These are phyloP conservation scores for Drosophila peninsularis DNA, from an alignment of 2,888 invertebrate species.

Conservation along the genomic window DNA sequence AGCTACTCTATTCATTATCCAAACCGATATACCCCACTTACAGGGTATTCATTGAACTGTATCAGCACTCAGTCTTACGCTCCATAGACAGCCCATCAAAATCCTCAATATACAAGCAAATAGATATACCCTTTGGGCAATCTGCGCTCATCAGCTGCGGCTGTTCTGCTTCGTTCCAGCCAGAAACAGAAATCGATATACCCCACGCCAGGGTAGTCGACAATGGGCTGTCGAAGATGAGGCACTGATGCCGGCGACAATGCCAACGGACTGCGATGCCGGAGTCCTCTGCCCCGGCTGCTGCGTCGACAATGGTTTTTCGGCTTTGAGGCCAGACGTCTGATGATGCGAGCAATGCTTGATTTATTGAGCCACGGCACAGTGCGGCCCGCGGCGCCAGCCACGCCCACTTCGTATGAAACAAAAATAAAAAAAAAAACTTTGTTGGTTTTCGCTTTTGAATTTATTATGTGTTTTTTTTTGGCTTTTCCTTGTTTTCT, in stretches of 20 bases:
- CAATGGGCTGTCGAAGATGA: slow-evolving; percentile 26
- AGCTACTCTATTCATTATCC: neutral
- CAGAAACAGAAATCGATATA: slow-evolving; percentile 8
- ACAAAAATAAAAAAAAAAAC: slow-evolving; percentile 57
- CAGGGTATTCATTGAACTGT: neutral
- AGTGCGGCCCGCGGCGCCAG: slow-evolving; percentile 9
- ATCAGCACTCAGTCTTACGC: neutral
- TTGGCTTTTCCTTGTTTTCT: slow-evolving; percentile 7
- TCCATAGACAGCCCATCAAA: neutral
- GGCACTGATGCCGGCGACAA: slow-evolving; percentile 54
- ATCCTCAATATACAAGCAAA: neutral
- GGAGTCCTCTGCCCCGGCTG: neutral
- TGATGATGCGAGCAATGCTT: slow-evolving; percentile 75
- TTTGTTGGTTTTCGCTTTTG: slow-evolving; percentile 72
- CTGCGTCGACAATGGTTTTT: slow-evolving; percentile 2
- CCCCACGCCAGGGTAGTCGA: slow-evolving; percentile 4
- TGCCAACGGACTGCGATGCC: slow-evolving; percentile 34
- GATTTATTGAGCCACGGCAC: slow-evolving; percentile 56
- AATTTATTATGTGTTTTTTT: slow-evolving; percentile 70
- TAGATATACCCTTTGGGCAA: neutral
- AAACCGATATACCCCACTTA: neutral
- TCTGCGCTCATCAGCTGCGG: neutral
- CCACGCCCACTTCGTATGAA: slow-evolving; percentile 49
- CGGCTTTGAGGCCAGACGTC: slow-evolving; percentile 43
- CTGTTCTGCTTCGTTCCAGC: neutral